A percentile compares a stretch with the other conserved stretches of the same genome.
These are phyloP conservation scores for Thymelicus sylvestris DNA, from an alignment of 2,888 invertebrate species.

Conservation along the genomic window DNA sequence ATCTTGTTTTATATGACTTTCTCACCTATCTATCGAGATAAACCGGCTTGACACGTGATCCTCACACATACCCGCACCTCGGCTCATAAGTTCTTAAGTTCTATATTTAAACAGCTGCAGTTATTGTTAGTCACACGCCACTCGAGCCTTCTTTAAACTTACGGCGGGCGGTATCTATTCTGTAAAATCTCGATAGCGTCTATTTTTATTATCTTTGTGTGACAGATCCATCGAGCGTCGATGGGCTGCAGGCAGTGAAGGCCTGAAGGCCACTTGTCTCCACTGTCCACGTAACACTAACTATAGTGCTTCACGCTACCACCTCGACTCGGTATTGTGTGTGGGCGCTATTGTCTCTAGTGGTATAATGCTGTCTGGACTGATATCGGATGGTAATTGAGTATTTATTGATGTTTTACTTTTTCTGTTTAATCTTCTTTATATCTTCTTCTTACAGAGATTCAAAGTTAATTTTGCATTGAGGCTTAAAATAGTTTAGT, in stretches of 20 bases:
- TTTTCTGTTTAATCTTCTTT: neutral
- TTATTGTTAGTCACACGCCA: neutral
- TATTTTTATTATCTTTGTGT: constrained; percentile 26
- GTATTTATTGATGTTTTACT: neutral
- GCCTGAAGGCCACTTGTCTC: constrained; percentile 8
- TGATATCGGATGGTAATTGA: neutral
- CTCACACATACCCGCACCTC: no score
- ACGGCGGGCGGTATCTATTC: constrained; percentile 11
- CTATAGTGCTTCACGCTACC: constrained; percentile 2
- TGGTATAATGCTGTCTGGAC: neutral
- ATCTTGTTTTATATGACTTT: no score
- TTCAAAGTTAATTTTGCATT: no score
- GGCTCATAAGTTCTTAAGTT: no score
- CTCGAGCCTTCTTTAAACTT: constrained; percentile 4
- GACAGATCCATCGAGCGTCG: constrained; percentile 14
- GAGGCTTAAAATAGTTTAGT: no score
- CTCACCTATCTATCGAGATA: no score
- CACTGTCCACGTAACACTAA: constrained; percentile 7
- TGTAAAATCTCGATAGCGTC: constrained; percentile 26
- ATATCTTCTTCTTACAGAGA: no score
- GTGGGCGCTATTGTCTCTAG: neutral
- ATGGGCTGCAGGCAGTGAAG: constrained; percentile 10
- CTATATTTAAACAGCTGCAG: neutral
- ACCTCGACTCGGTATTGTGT: constrained; percentile 11
- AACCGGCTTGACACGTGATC: no score